A percentile compares a stretch with the other conserved stretches of the same genome.
Evolutionary conservation across 2,888 invertebrate species (phyloP).

Genomic region (Synanthedon andrenaeformis): DNA sequence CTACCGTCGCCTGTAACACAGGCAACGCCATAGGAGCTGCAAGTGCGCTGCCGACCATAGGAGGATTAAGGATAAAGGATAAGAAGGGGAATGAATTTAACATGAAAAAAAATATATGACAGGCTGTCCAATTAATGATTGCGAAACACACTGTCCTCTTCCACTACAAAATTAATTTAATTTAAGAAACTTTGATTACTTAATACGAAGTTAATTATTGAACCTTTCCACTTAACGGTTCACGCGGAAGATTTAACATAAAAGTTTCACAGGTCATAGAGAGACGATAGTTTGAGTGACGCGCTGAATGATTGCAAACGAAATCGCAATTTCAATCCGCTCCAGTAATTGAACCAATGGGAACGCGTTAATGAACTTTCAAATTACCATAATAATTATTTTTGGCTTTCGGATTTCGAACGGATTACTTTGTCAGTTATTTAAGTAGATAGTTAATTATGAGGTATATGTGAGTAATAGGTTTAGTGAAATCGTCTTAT

Average conservation of each 20-base stretch:
- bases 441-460: neutral
- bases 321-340: neutral
- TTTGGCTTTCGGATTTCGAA: neutral
- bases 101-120: no score
- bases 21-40: no score
- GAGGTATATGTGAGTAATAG: neutral
- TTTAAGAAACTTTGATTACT: no score
- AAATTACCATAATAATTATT: neutral
- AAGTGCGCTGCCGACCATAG: no score
- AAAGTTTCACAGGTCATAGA: neutral
- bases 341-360: neutral
- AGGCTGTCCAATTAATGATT: no score
- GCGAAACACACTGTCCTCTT: no score
- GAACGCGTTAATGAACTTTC: neutral
- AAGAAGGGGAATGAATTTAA: no score
- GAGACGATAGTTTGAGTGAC: neutral
- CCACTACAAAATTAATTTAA: no score
- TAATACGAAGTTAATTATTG: neutral
- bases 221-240: neutral
- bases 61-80: no score
- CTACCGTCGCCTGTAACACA: no score
- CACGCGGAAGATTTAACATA: no score
- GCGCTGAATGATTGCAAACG: neutral
- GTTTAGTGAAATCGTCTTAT: no score
- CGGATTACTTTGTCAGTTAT: neutral